Base-by-base conservation (phyloP, 2,113 vertebrate genomes). In the Hippocampus zosterae region DNA sequence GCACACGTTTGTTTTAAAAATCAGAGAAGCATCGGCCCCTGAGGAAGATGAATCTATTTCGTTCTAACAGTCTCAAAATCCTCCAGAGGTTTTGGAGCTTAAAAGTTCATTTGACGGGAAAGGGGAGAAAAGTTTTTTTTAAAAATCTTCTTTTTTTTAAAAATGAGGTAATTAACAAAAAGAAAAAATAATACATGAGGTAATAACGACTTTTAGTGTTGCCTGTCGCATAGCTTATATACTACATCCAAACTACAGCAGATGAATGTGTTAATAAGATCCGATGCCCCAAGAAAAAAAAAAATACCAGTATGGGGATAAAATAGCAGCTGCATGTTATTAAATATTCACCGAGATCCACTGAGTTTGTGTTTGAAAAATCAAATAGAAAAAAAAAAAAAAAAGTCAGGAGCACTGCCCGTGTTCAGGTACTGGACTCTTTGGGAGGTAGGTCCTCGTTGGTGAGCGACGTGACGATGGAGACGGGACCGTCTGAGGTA, bases 361-460 rank as follows among this genome's bases (percentile, higher is more conserved):
- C 83, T 79, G 88, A 89, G 87, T 86, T 86, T 87, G 79, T 82
- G 70, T 81, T 81, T 64, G 25, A 83, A 33, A n/a, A 53, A 37
- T 6, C 33, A 67, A 52, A 29, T 29, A n/a, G n/a, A 2, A 29
- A 13, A 55, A 67, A 67, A 53, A 67, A 63, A 70, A 2, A 72
- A 77, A 77, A 81, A 70, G 79, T 82, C 73, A 75, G 80, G 84
- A 84, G 81, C 77, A 81, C 62, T 18, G 62, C 23, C 63, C 75
- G 75, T 68, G 6, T 76, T 98, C 94, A 98, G 94, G 96, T 94
- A 85, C 95, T 98, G 88, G 96, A 96, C 92, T 98, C 97, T 96
- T 99, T 99, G 93, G 94, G 97, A 91, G 97, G 96, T 92, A 99
- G 96, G 95, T 97, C 95, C 88, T 96, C 95, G 46, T 98, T 96